phyloP scores from a whole-genome alignment of 1,140 invertebrate species.

The Colletes latitarsis region DNA sequence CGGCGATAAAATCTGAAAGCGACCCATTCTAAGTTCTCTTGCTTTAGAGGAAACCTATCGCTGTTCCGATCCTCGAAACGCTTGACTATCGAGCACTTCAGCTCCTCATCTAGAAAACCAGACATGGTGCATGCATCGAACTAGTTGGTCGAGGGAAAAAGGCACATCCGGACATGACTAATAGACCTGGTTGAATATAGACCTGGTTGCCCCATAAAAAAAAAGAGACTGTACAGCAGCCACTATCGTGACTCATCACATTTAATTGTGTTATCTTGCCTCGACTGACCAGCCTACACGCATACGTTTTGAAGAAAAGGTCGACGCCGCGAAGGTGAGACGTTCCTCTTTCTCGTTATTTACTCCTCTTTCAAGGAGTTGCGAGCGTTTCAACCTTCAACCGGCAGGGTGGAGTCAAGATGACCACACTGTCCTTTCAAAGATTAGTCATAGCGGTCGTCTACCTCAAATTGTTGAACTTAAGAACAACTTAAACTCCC shows the following conservation, averaged over 20 bases:
- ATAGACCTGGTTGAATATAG: slow-evolving; percentile 7
- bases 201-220: neutral
- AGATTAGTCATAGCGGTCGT: neutral
- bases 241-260: slow-evolving; percentile 30
- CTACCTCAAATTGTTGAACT: neutral
- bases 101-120: neutral
- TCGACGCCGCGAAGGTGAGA: neutral
- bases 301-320: neutral
- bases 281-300: neutral
- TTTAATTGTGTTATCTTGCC: slow-evolving; percentile 34
- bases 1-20: too few relatives aligned
- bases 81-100: neutral
- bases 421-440: neutral
- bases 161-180: neutral
- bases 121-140: neutral
- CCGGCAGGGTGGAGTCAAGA: neutral
- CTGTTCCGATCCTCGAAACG: neutral
- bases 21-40: too few relatives aligned
- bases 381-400: slow-evolving; percentile 3
- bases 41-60: neutral
- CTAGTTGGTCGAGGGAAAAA: slow-evolving; percentile 8
- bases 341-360: neutral
- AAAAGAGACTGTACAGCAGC: neutral
- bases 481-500: too few relatives aligned
- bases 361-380: neutral